These are phyloP conservation scores for Notocelia uddmanniana DNA, from an alignment of 2,888 invertebrate genomes.

Conservation along the genomic window DNA sequence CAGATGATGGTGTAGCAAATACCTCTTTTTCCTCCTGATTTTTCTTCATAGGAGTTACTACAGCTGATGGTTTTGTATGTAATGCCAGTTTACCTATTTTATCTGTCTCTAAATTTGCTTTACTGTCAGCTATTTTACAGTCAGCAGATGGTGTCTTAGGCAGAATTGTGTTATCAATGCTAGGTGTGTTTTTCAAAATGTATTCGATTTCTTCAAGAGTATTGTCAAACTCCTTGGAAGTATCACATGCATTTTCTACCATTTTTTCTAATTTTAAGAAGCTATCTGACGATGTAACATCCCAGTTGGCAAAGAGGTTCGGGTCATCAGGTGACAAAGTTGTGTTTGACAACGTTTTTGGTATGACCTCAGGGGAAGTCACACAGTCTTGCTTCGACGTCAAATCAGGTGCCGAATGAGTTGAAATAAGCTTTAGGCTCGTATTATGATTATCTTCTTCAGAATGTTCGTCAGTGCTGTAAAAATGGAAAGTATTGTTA, in stretches of 20 bases:
- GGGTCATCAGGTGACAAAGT: constrained; percentile 46
- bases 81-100: background rate
- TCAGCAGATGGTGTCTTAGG: constrained; percentile 35
- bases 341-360: constrained; percentile 44
- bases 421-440: constrained; percentile 68
- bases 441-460: constrained; percentile 51
- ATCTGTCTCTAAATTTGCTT: constrained; percentile 15
- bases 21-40: constrained; percentile 42
- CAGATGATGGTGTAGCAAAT: constrained; percentile 52
- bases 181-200: constrained; percentile 64
- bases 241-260: constrained; percentile 59
- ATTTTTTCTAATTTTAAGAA: constrained; percentile 68
- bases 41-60: constrained; percentile 55
- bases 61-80: constrained; percentile 1
- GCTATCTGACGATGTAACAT: constrained; percentile 59
- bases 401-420: constrained; percentile 69
- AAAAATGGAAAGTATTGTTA: constrained; percentile 7
- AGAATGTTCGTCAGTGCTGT: constrained; percentile 8
- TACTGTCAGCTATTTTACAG: constrained; percentile 20
- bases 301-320: constrained; percentile 44
- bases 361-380: constrained; percentile 44
- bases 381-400: constrained; percentile 46
- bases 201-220: constrained; percentile 69
- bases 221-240: constrained; percentile 62
- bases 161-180: constrained; percentile 33